Percentiles rank a stretch among this genome's conserved stretches.
These are phyloP conservation scores for Poecilia picta DNA, from an alignment of 2,797 vertebrate genomes.

Conservation along the genomic window DNA sequence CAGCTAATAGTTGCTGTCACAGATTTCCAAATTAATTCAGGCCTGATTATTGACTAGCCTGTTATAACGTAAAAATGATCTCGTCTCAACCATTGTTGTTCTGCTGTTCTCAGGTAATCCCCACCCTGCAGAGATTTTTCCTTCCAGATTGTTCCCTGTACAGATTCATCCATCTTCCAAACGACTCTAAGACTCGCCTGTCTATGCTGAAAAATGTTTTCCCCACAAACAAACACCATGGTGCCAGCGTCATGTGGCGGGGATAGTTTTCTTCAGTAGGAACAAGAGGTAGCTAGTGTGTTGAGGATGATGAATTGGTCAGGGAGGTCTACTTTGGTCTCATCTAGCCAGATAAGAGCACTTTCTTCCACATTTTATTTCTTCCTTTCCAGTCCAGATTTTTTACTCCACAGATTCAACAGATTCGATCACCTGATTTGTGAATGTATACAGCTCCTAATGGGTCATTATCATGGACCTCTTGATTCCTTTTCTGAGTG, in stretches of 20 bases:
- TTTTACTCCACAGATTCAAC: not conserved
- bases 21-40: not conserved
- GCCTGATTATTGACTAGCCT: not conserved
- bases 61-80: not conserved
- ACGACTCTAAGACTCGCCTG: not conserved
- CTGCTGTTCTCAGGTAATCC: not conserved
- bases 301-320: not conserved
- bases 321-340: not conserved
- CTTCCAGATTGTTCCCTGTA: not conserved
- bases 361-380: not conserved
- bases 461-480: not conserved
- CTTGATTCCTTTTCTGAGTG: not conserved
- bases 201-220: not conserved
- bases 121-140: not conserved
- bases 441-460: not conserved
- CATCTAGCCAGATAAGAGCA: not conserved
- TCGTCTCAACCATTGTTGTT: not conserved
- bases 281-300: not conserved
- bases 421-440: not conserved
- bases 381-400: not conserved
- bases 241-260: not conserved
- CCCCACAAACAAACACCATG: not conserved
- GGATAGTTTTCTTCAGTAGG: not conserved
- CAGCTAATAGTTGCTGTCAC: not conserved
- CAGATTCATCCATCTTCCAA: not conserved